These are phyloP conservation scores for Todiramphus chloris DNA, from an alignment of 2,113 vertebrate species.

Conservation along the genomic window DNA sequence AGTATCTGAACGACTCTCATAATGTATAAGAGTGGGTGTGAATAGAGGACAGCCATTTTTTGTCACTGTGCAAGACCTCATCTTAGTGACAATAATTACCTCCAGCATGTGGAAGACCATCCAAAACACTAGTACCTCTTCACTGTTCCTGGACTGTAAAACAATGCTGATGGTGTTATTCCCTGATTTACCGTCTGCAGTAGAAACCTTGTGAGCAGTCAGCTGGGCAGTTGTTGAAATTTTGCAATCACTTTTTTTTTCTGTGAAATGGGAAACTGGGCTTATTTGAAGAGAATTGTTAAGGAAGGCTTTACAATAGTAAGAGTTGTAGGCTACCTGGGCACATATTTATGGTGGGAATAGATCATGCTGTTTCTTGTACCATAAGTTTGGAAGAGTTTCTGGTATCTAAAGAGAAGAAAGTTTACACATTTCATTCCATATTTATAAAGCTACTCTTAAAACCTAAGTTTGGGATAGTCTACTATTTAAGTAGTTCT, in stretches of 20 bases:
- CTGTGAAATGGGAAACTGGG: background rate
- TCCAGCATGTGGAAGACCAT: fast-evolving
- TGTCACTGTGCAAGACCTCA: background rate
- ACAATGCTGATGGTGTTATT: fast-evolving
- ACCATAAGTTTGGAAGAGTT: background rate
- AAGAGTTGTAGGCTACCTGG: background rate
- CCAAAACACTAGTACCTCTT: fast-evolving
- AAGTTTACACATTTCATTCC: background rate
- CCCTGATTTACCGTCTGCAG: background rate
- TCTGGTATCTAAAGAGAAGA: background rate
- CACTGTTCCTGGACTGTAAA: background rate
- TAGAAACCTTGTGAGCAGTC: background rate
- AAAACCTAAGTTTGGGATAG: background rate
- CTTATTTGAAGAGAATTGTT: background rate
- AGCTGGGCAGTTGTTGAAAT: background rate
- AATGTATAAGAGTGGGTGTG: fast-evolving
- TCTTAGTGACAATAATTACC: background rate
- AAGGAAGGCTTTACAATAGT: background rate
- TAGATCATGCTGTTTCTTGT: background rate
- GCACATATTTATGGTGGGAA: background rate
- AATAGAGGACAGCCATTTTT: background rate
- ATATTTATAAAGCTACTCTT: background rate
- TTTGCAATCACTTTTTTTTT: background rate
- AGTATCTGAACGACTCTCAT: background rate
- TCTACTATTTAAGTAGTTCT: background rate